phyloP scores from a whole-genome alignment of 2,888 invertebrate genomes.

The Lasioglossum figueresi region DNA sequence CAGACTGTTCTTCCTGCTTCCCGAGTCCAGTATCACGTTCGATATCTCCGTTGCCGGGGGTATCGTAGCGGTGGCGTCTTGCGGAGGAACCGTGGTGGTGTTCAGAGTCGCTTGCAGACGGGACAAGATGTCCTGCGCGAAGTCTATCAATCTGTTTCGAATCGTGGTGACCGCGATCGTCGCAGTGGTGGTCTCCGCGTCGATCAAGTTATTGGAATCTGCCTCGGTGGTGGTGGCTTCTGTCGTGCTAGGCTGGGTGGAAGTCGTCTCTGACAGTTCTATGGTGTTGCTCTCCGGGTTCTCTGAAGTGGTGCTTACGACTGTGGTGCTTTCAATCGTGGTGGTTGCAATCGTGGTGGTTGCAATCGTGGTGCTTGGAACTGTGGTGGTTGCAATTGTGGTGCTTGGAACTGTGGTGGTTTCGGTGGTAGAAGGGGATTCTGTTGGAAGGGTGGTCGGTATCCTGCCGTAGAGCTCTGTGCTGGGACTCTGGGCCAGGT shows the following conservation, averaged over 20 bases:
- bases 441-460: not conserved
- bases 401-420: not conserved
- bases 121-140: conserved; percentile 64
- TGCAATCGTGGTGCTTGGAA: not conserved
- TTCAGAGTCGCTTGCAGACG: conserved; percentile 48
- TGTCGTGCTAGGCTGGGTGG: conserved; percentile 24
- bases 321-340: not conserved
- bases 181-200: conserved; percentile 41
- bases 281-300: conserved; percentile 57
- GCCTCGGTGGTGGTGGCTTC: conserved; percentile 55
- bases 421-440: not conserved
- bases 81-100: not conserved
- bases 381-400: not conserved
- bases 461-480: not conserved
- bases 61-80: conserved; percentile 28
- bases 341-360: not conserved
- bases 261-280: conserved; percentile 37
- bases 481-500: not conserved
- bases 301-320: conserved; percentile 24
- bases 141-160: conserved; percentile 61
- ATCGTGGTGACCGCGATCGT: conserved; percentile 36
- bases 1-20: conserved; percentile 24
- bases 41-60: conserved; percentile 42
- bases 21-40: conserved; percentile 50
- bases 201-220: conserved; percentile 42